Evolutionary conservation across 2,113 vertebrate species (phyloP), one percentile per base, ranked within the genome.

Genomic region (Clupea harengus): DNA sequence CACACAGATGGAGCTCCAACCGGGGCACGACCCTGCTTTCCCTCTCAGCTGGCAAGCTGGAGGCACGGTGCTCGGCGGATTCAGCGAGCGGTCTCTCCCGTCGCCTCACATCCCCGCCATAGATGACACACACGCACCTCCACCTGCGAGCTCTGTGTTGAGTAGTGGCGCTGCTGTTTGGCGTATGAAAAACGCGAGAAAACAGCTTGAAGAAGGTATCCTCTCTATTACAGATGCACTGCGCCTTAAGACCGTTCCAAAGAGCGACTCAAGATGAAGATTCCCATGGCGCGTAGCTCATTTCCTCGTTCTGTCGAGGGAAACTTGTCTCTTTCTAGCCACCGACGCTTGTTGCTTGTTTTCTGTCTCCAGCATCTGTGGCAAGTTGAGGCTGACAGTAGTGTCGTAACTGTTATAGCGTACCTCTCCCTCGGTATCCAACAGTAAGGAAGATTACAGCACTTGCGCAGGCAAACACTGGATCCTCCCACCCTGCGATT

Each of bases 401-500:
- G 72, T 78, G 72, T 78, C 72, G 72, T 78, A 78, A 78, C 72
- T 39, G 72, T 78, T 44, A 78, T 78, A 78, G 72, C 72, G 72
- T 78, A 13, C 72, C 28, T 32, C 72, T 78, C 32, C 72, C 28
- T 78, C 72, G 72, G 72, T 39, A 78, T 78, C 72, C 72, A 78
- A 78, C 32, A 39, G 72, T 78, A 78, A 11, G 28, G 72, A 32
- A 78, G 72, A 78, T 78, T 78, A 78, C 72, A 78, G 72, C 72
- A 78, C 72, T 78, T 78, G 72, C 72, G 72, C 72, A 81, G 86
- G 52, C 54, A 52, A 54, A 87, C 72, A 87, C 86, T 78, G 82
- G 82, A 84, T 84, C 82, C 72, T 87, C 86, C 86, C 82, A 84
- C 82, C 86, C 82, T 45, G 83, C 83, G 80, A 83, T 87, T 80